Percentiles rank a stretch among this genome's conserved stretches.
Evolutionary conservation across 2,113 vertebrate species (phyloP).

Genomic region (Nannospalax galili): DNA sequence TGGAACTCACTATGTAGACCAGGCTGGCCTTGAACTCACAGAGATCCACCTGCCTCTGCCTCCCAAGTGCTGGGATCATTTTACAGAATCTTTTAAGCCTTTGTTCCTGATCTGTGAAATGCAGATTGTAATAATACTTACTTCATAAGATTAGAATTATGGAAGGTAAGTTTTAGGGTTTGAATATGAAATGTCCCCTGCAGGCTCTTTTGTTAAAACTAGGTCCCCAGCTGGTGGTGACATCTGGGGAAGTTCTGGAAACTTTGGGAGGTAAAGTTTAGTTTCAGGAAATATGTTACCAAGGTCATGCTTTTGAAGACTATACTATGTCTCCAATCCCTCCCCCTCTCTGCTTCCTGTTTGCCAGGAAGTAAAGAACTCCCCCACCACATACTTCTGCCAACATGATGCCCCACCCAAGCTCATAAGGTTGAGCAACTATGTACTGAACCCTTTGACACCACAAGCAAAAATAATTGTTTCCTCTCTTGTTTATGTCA

Average conservation of each 20-base stretch:
- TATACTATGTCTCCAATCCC: not conserved
- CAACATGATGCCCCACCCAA: not conserved
- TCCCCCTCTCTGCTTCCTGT: not conserved
- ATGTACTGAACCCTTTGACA: not conserved
- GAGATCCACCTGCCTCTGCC: too few species aligned
- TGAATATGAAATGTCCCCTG: not conserved
- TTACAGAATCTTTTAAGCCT: not conserved
- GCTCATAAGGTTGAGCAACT: not conserved
- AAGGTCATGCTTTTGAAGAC: not conserved
- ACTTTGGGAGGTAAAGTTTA: not conserved
- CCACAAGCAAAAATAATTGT: not conserved
- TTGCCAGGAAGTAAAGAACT: not conserved
- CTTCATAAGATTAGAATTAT: not conserved
- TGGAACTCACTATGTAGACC: too few species aligned
- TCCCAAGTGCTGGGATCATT: too few species aligned
- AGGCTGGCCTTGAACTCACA: too few species aligned
- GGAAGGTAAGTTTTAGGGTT: not conserved
- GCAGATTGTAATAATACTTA: not conserved
- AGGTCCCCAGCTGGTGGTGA: not conserved
- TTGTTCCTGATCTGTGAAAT: not conserved
- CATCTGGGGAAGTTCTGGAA: not conserved
- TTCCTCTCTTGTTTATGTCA: not conserved
- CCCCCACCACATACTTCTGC: not conserved
- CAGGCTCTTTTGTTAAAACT: not conserved
- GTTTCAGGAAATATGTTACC: not conserved